Conservation (phyloP, 1,140 invertebrate species). For the Listronotus oregonensis region DNA sequence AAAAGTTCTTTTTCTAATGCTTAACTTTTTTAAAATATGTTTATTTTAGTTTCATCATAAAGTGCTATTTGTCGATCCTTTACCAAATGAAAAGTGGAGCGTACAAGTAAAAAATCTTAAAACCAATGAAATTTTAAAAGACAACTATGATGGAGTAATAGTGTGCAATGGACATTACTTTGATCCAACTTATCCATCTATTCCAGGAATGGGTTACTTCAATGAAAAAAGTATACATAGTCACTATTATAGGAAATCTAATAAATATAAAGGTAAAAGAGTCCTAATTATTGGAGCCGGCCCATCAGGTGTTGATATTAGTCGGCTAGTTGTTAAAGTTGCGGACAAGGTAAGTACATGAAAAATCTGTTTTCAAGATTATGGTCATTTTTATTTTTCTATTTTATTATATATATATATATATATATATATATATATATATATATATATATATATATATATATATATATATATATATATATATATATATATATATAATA, state of each 20-base stretch:
- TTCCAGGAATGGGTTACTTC: constrained; percentile 55
- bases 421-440: too few relatives aligned
- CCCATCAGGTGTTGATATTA: constrained; percentile 86
- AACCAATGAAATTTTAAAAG: constrained; percentile 52
- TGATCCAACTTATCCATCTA: constrained; percentile 63
- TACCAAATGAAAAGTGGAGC: constrained; percentile 62
- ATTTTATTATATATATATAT: too few relatives aligned
- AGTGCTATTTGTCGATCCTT: constrained; percentile 63
- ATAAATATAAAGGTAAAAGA: constrained; percentile 66
- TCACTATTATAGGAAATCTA: constrained; percentile 79
- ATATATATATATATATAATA: too few relatives aligned
- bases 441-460: too few relatives aligned
- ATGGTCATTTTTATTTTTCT: too few relatives aligned
- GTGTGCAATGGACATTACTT: constrained; percentile 85
- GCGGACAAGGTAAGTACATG: constrained; percentile 62
- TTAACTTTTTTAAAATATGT: too few relatives aligned
- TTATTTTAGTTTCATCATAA: constrained; percentile 67
- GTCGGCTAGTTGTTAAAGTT: constrained; percentile 71
- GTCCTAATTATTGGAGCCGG: constrained; percentile 85
- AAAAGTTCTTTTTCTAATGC: too few relatives aligned
- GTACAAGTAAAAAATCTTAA: constrained; percentile 57
- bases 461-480: too few relatives aligned
- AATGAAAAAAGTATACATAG: constrained; percentile 70
- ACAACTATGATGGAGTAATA: constrained; percentile 77
- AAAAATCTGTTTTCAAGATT: too few relatives aligned